phyloP scores from a whole-genome alignment of 2,888 invertebrate species.

The Brenthis daphne region DNA sequence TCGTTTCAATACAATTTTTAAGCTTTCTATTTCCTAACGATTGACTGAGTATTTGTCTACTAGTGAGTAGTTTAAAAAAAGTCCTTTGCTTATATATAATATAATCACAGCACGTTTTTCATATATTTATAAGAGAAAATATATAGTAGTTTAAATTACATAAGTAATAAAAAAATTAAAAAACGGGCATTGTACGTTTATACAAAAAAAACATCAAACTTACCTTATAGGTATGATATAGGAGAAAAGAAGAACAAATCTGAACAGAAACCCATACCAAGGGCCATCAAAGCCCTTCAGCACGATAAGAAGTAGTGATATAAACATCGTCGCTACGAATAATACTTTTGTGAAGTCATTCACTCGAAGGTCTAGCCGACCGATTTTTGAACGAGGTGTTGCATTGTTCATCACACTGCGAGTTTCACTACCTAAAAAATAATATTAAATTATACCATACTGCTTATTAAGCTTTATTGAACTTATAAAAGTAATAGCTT shows the following conservation, averaged over 20 bases:
- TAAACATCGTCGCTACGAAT: slow-evolving; percentile 93
- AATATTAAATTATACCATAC: not conserved
- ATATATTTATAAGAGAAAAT: too few species aligned
- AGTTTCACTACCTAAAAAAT: slow-evolving; percentile 90
- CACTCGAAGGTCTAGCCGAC: slow-evolving; percentile 96
- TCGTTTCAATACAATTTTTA: too few species aligned
- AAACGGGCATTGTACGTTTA: not conserved
- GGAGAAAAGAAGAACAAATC: slow-evolving; percentile 98
- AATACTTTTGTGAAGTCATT: slow-evolving; percentile 98
- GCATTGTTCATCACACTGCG: slow-evolving; percentile 99
- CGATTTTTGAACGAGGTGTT: slow-evolving; percentile 96
- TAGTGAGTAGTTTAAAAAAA: too few species aligned
- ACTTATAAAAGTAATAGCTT: too few species aligned
- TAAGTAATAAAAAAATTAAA: not conserved
- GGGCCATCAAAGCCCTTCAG: slow-evolving; percentile 98
- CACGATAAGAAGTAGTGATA: slow-evolving; percentile 96
- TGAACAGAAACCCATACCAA: slow-evolving; percentile 98
- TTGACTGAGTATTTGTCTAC: too few species aligned
- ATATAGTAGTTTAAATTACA: not conserved
- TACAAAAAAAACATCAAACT: slow-evolving; percentile 43
- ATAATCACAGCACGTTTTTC: too few species aligned
- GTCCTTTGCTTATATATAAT: too few species aligned
- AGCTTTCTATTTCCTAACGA: too few species aligned
- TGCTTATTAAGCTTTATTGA: too few species aligned
- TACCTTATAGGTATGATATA: slow-evolving; percentile 99